Base-by-base conservation (phyloP, 2,113 vertebrate species). In the Notarius lentiginosus region DNA sequence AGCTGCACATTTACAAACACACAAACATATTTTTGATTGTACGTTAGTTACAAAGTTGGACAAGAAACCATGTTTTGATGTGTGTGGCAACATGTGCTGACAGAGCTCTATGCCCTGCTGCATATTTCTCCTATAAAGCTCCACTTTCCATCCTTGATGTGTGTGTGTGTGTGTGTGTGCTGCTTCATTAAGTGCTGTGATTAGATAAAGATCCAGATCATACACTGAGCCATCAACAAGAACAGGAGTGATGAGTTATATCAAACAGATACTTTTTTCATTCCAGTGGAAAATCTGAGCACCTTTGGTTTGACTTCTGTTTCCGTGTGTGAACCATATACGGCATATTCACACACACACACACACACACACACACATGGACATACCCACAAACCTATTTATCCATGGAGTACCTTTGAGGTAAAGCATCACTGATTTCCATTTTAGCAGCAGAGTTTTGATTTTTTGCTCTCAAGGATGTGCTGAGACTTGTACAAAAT, bases 241-340 rank as follows among this genome's bases (percentile, higher is more conserved):
- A 79, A 79, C 20, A 22, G 61, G 61, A 80, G 18, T 12, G 12
- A 41, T 70, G 76, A 56, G 30, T 85, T 58, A 85, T 85, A 76
- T 77, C 58, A 20, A n/a, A 75, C 34, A 60, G 0, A 9, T 30
- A 27, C 18, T 58, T 70, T 58, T 58, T 61, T 60, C 4, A 60
- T 55, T 68, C 51, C 65, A 49, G 8, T 86, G 85, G 86, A 82
- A 65, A 70, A 80, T 79, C 76, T 86, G 56, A 79, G 12, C 56
- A 61, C 84, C 58, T 85, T 72, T 7, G 1, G 12, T 82, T 47
- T 47, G 41, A 82, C 22, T 82, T 82, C 24, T 82, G 60, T 63
- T 58, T 65, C 20, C 27, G 61, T 63, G n/a, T 81, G 34, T n/a
- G 63, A 83, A 20, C 41, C 22, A 27, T 65, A n/a, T 18, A 41